Percentiles rank a stretch among this genome's conserved stretches.
These are phyloP conservation scores for Pangasius macronema DNA, from an alignment of 2,797 vertebrate genomes.

Conservation along the genomic window DNA sequence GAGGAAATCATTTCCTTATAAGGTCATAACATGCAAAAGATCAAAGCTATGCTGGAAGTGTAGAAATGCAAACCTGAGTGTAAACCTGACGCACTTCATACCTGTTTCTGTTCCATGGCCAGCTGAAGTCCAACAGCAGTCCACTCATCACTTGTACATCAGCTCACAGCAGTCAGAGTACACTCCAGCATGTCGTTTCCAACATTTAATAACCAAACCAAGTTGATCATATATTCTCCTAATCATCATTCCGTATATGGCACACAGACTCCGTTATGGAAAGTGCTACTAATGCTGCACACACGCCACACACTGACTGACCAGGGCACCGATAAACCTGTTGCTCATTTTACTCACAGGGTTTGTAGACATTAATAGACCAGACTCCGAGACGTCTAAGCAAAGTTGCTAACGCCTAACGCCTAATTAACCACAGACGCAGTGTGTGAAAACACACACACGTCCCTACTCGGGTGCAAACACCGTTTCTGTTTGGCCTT, in stretches of 20 bases:
- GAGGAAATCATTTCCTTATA: neutral
- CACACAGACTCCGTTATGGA: neutral
- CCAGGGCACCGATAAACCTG: neutral
- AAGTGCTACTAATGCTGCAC: neutral
- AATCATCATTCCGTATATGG: slow-evolving; percentile 23
- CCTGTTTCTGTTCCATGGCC: slow-evolving; percentile 56
- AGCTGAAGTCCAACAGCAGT: slow-evolving; percentile 35
- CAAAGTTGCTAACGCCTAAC: neutral
- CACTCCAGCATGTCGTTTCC: slow-evolving; percentile 34
- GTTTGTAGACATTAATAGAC: neutral
- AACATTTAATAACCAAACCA: slow-evolving; percentile 27
- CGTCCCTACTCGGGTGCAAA: neutral
- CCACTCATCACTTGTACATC: slow-evolving; percentile 50
- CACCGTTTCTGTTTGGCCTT: neutral
- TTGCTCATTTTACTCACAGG: neutral
- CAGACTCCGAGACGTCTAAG: neutral
- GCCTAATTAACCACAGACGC: neutral
- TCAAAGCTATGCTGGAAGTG: neutral
- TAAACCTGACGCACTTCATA: slow-evolving; percentile 32
- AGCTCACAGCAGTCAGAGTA: slow-evolving; percentile 34
- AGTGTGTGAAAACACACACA: neutral
- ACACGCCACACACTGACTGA: neutral
- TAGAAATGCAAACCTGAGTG: too few relatives aligned
- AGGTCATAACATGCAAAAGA: neutral
- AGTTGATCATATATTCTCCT: slow-evolving; percentile 2